A percentile compares a stretch with the other conserved stretches of the same genome.
Evolutionary conservation across 2,797 vertebrate species (phyloP).

Genomic region (Ambastaia sidthimunki): DNA sequence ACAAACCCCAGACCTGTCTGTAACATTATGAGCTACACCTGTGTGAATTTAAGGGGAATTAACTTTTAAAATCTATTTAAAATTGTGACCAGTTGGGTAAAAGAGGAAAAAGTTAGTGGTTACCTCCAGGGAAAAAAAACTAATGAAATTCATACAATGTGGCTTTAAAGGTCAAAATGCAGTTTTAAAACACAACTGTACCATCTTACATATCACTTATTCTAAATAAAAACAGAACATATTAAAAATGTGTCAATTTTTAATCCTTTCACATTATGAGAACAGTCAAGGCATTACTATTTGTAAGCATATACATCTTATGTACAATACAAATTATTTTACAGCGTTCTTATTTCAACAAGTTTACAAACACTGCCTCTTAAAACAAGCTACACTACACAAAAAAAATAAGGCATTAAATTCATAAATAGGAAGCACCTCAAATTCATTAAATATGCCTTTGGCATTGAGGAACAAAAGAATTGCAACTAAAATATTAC

Average conservation of each 20-base stretch:
- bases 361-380: slow-evolving; percentile 38
- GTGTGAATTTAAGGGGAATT: no score
- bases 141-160: no score
- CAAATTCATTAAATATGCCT: slow-evolving; percentile 65
- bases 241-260: neutral
- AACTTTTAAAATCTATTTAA: neutral
- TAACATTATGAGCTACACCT: no score
- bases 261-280: slow-evolving; percentile 28
- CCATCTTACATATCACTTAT: no score
- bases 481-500: slow-evolving; percentile 46
- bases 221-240: neutral
- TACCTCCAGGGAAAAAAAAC: no score
- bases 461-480: slow-evolving; percentile 60
- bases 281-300: slow-evolving; percentile 23
- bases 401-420: slow-evolving; percentile 27
- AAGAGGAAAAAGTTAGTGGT: no score
- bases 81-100: no score
- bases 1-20: no score
- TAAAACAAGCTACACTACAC: slow-evolving; percentile 45
- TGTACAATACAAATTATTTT: slow-evolving; percentile 53
- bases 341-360: slow-evolving; percentile 32
- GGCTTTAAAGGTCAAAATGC: no score
- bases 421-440: slow-evolving; percentile 62
- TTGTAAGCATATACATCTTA: slow-evolving; percentile 51
- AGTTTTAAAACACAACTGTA: no score